A percentile compares a stretch with the other conserved stretches of the same genome.
Evolutionary conservation across 2,888 invertebrate species (phyloP).

Genomic region (Rhodophaea formosa): DNA sequence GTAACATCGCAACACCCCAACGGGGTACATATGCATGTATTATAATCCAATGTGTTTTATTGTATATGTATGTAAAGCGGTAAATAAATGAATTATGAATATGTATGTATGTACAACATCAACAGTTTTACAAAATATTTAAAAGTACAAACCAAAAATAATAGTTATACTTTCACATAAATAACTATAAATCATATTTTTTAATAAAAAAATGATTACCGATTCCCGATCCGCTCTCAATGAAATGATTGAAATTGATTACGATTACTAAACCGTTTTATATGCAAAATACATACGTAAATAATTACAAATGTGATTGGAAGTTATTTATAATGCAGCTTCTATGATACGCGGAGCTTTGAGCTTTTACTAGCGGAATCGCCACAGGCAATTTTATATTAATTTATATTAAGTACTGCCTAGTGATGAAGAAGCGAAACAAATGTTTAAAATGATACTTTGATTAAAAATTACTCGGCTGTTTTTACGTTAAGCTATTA

Average conservation of each 20-base stretch:
- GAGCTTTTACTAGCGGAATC: not conserved
- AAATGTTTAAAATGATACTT: too few species aligned
- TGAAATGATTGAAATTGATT: slow-evolving; percentile 1
- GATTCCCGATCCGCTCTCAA: not conserved
- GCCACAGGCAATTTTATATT: not conserved
- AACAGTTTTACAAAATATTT: not conserved
- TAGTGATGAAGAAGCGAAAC: too few species aligned
- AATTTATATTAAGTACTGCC: not conserved
- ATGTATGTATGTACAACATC: too few species aligned
- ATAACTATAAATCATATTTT: not conserved
- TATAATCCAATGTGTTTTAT: too few species aligned
- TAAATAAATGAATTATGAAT: too few species aligned
- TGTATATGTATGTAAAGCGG: too few species aligned
- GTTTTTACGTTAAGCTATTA: too few species aligned
- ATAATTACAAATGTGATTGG: slow-evolving; percentile 11
- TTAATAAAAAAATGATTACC: not conserved
- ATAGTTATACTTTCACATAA: not conserved
- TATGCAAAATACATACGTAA: slow-evolving; percentile 5
- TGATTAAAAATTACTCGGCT: too few species aligned
- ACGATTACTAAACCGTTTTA: slow-evolving; percentile 4
- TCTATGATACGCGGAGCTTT: slow-evolving; percentile 1
- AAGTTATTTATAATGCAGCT: slow-evolving; percentile 7
- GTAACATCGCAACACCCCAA: too few species aligned
- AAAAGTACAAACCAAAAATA: not conserved
- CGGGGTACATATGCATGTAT: too few species aligned